These are phyloP conservation scores for Erebia ligea DNA, from an alignment of 2,888 invertebrate species.

Conservation along the genomic window DNA sequence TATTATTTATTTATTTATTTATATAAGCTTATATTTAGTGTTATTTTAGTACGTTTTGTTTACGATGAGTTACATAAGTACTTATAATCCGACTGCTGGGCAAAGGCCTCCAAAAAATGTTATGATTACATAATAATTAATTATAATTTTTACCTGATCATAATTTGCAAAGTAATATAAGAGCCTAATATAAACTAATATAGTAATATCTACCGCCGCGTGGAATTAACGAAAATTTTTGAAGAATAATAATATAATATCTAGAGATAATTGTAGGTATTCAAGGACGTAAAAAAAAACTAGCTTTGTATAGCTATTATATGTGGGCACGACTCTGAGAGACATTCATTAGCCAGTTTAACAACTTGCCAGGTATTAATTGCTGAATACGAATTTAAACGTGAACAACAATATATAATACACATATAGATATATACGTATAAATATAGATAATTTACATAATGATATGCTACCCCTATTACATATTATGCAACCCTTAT, in stretches of 20 bases:
- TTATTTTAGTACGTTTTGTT: too few relatives aligned
- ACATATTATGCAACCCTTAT: neutral
- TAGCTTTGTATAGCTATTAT: neutral
- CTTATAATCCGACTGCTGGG: too few relatives aligned
- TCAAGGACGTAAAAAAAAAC: constrained; percentile 39
- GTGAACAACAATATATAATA: constrained; percentile 1
- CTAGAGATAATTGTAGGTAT: neutral
- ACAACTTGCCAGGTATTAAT: constrained; percentile 4
- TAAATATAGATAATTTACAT: neutral
- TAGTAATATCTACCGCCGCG: neutral
- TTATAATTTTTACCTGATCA: neutral
- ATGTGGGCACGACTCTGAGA: neutral
- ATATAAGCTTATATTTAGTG: too few relatives aligned
- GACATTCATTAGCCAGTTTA: constrained; percentile 11
- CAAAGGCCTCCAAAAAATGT: too few relatives aligned
- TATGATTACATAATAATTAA: too few relatives aligned
- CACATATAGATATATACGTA: neutral
- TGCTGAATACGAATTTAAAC: constrained; percentile 9
- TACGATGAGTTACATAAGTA: too few relatives aligned
- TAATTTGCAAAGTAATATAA: neutral
- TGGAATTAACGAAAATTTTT: constrained; percentile 35
- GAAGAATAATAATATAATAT: constrained; percentile 10
- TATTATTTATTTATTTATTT: neutral
- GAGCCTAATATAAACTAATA: neutral
- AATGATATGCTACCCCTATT: too few relatives aligned